Percentiles rank a stretch among this genome's conserved stretches.
These are phyloP conservation scores for Platyscapa corneri DNA, from an alignment of 1,140 invertebrate species.

Conservation along the genomic window DNA sequence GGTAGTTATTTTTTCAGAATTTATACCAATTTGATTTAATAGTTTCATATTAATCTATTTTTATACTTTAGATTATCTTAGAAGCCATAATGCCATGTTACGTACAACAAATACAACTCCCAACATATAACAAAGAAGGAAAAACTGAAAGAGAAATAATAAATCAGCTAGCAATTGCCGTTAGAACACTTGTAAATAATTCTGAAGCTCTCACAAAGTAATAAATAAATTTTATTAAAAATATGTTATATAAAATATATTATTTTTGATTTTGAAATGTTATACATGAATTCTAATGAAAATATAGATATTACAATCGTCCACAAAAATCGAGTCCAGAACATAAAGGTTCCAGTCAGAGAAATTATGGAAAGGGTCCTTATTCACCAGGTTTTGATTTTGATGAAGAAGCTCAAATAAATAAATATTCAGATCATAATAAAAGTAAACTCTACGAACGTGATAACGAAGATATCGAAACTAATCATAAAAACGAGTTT, in stretches of 20 bases:
- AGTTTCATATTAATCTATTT: not conserved
- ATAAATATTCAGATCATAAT: constrained; percentile 85
- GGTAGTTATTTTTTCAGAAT: constrained; percentile 73
- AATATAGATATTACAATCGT: constrained; percentile 93
- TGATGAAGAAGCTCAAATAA: constrained; percentile 88
- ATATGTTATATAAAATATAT: too few relatives aligned
- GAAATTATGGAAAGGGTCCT: constrained; percentile 84
- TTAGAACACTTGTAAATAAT: constrained; percentile 96
- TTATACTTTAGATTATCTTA: constrained; percentile 85
- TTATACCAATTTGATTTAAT: not conserved
- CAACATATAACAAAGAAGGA: constrained; percentile 90
- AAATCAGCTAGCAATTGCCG: constrained; percentile 93
- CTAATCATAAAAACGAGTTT: constrained; percentile 83
- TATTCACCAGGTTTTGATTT: constrained; percentile 90
- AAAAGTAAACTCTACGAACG: constrained; percentile 77
- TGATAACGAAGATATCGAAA: constrained; percentile 87
- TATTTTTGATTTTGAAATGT: too few relatives aligned
- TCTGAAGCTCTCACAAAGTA: constrained; percentile 96
- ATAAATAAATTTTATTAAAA: constrained; percentile 43
- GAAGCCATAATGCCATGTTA: constrained; percentile 97
- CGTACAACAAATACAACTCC: constrained; percentile 92
- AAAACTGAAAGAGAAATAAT: constrained; percentile 96
- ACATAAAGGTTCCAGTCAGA: constrained; percentile 89
- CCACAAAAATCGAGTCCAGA: constrained; percentile 90
- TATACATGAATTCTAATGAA: too few relatives aligned